Percentiles rank a stretch among this genome's conserved stretches.
Evolutionary conservation across 2,888 invertebrate species (phyloP).

Genomic region (Elegia similella): DNA sequence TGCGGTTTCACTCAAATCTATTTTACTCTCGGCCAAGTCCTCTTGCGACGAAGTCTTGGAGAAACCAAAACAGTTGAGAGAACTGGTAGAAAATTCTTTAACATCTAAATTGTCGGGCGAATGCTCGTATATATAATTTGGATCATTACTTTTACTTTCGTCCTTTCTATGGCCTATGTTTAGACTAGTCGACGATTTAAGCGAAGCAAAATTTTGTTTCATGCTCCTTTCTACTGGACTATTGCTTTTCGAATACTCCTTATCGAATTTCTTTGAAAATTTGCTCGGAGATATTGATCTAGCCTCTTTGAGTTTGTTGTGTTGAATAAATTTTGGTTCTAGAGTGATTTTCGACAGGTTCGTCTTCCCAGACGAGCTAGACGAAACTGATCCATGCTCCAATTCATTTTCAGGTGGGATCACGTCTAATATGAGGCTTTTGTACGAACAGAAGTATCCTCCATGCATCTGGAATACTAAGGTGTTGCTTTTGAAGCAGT

Average conservation of each 20-base stretch:
- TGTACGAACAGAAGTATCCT: constrained; percentile 89
- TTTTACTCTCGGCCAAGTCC: constrained; percentile 53
- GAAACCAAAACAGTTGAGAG: constrained; percentile 53
- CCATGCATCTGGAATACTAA: constrained; percentile 94
- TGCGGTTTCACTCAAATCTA: constrained; percentile 75
- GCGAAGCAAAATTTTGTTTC: constrained; percentile 59
- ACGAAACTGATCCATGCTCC: constrained; percentile 67
- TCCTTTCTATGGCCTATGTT: constrained; percentile 47
- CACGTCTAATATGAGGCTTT: constrained; percentile 74
- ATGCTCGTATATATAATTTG: constrained; percentile 68
- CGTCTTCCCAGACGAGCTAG: constrained; percentile 65
- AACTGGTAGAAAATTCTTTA: constrained; percentile 51
- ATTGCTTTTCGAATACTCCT: constrained; percentile 74
- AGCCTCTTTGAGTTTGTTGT: constrained; percentile 55
- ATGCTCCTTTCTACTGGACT: constrained; percentile 70
- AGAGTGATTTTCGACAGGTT: constrained; percentile 61
- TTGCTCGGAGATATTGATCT: constrained; percentile 69
- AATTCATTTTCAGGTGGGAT: constrained; percentile 70
- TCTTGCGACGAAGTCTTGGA: constrained; percentile 54
- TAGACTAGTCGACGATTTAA: constrained; percentile 58
- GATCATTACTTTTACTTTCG: constrained; percentile 44
- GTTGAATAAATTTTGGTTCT: constrained; percentile 55
- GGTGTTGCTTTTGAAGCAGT: constrained; percentile 86
- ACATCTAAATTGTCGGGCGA: constrained; percentile 68
- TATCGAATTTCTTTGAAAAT: constrained; percentile 50